Evolutionary conservation across 2,797 vertebrate genomes (phyloP).

Genomic region (Amblyopsis hoosieri): DNA sequence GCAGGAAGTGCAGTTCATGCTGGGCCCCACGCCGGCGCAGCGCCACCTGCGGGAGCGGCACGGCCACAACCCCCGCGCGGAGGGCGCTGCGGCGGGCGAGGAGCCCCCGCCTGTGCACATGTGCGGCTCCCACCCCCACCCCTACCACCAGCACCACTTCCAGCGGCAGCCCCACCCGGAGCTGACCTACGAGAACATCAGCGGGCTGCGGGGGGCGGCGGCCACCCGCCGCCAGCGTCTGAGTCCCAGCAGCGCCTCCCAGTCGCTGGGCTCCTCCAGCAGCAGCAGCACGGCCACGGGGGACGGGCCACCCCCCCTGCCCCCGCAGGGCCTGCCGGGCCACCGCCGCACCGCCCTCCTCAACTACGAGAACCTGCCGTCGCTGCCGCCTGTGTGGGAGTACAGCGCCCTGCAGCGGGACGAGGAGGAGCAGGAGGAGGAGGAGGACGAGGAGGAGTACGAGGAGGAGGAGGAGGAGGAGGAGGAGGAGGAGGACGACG

Average conservation of each 20-base stretch:
- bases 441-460: constrained; percentile 78
- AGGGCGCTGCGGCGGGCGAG: constrained; percentile 76
- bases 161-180: constrained; percentile 84
- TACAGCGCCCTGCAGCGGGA: constrained; percentile 82
- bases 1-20: constrained; percentile 93
- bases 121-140: constrained; percentile 80
- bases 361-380: constrained; percentile 97
- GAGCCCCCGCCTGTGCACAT: constrained; percentile 75
- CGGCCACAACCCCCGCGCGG: constrained; percentile 69
- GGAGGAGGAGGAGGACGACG: constrained; percentile 79
- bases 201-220: constrained; percentile 69
- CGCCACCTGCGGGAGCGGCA: constrained; percentile 79
- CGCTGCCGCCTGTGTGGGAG: constrained; percentile 94
- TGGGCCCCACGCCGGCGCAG: constrained; percentile 87
- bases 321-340: constrained; percentile 76
- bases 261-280: constrained; percentile 83
- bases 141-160: constrained; percentile 78
- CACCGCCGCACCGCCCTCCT: constrained; percentile 88
- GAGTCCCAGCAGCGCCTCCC: constrained; percentile 80
- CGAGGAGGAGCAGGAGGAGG: constrained; percentile 74
- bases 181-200: constrained; percentile 91
- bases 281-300: constrained; percentile 85
- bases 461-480: constrained; percentile 81
- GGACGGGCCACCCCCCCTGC: constrained; percentile 73
- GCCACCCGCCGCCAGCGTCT: constrained; percentile 76